A percentile compares a stretch with the other conserved stretches of the same genome.
These are phyloP conservation scores for Oopsacas minuta DNA, from an alignment of 37 sponge, comb jelly and placozoan species.

Conservation along the genomic window DNA sequence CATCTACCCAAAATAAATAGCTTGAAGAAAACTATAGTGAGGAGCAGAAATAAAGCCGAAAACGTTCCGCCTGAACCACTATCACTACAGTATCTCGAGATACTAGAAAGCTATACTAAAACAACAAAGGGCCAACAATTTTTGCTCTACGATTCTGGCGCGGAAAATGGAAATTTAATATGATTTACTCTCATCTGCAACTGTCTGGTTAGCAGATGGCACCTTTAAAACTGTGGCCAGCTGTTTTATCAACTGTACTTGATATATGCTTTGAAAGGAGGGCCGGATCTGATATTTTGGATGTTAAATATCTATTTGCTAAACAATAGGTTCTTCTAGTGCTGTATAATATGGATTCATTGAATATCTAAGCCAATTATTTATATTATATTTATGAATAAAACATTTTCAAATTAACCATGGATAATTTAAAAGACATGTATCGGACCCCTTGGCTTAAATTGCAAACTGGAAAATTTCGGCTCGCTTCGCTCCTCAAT, in stretches of 20 bases:
- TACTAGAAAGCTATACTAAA: slow-evolving; percentile 14
- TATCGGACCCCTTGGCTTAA: neutral
- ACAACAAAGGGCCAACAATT: slow-evolving; percentile 10
- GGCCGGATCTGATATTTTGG: neutral
- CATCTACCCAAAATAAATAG: slow-evolving; percentile 17
- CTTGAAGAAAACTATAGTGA: slow-evolving; percentile 5
- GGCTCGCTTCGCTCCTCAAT: no score
- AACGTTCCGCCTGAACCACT: slow-evolving; percentile 2
- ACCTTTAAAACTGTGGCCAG: slow-evolving; percentile 10
- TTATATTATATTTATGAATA: no score
- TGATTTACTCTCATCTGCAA: slow-evolving; percentile 18
- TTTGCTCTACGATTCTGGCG: slow-evolving; percentile 19
- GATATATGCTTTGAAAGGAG: slow-evolving; percentile 17
- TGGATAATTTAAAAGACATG: neutral
- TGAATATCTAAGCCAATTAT: no score
- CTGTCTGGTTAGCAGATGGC: slow-evolving; percentile 10
- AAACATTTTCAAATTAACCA: neutral
- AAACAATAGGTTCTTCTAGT: no score
- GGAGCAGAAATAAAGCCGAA: slow-evolving; percentile 11
- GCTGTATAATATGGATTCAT: no score
- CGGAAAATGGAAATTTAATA: neutral
- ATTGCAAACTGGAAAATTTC: neutral
- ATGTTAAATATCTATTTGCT: neutral
- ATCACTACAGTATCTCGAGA: neutral
- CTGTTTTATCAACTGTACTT: slow-evolving; percentile 16